These are phyloP conservation scores for Montipora sp. DNA, from an alignment of 64 coral and sea anemone species.

Conservation along the genomic window DNA sequence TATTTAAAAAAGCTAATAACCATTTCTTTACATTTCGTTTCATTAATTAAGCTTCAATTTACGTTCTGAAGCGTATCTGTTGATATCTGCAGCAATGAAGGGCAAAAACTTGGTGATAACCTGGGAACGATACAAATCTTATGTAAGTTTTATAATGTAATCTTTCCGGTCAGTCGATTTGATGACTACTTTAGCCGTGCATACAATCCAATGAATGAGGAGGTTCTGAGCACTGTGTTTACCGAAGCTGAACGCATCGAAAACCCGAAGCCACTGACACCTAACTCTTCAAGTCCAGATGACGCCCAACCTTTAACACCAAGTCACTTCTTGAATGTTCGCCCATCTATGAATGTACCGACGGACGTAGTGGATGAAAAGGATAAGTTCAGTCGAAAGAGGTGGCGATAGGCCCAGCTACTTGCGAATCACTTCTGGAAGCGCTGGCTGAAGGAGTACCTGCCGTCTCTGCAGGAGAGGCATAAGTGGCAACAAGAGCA, in stretches of 20 bases:
- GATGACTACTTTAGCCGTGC: too few relatives aligned
- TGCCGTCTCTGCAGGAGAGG: not conserved
- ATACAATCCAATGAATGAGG: not conserved
- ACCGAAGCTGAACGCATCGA: conserved; percentile 62
- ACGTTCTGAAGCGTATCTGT: too few relatives aligned
- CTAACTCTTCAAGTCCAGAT: conserved; percentile 33
- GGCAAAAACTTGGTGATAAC: too few relatives aligned
- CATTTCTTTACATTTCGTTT: too few relatives aligned
- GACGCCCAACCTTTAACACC: conserved; percentile 49
- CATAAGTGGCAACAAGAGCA: conserved; percentile 1
- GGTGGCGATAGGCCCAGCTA: conserved; percentile 43
- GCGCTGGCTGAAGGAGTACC: conserved; percentile 27
- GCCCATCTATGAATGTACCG: conserved; percentile 19
- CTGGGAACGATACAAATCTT: too few relatives aligned
- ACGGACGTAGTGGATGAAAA: not conserved
- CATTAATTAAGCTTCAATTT: too few relatives aligned
- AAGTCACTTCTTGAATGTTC: conserved; percentile 59
- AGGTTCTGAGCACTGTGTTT: not conserved
- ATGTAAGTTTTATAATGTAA: too few relatives aligned
- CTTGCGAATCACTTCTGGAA: conserved; percentile 23
- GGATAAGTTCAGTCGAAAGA: conserved; percentile 40
- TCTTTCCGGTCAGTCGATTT: too few relatives aligned
- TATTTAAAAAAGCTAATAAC: too few relatives aligned
- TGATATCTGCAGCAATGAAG: too few relatives aligned
- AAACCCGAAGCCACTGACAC: conserved; percentile 55